A percentile compares a stretch with the other conserved stretches of the same genome.
These are phyloP conservation scores for Triplophysa siluroides DNA, from an alignment of 2,113 vertebrate genomes.

Conservation along the genomic window DNA sequence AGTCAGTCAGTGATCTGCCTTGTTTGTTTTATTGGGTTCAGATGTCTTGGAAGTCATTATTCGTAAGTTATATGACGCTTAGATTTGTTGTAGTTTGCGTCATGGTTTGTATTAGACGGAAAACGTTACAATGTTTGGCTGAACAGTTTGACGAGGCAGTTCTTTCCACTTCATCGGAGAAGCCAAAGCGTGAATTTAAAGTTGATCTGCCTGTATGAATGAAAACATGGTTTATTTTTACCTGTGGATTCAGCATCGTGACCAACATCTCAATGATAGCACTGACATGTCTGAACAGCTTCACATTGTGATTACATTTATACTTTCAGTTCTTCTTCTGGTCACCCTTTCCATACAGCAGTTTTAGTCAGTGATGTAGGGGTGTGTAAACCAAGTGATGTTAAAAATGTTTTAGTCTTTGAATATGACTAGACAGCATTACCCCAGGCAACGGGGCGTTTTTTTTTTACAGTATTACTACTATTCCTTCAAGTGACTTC, in stretches of 20 bases:
- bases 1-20: constrained; percentile 1
- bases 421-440: neutral
- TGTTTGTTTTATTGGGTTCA: constrained; percentile 46
- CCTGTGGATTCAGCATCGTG: constrained; percentile 1
- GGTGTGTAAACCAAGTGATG: neutral
- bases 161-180: constrained; percentile 35
- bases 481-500: neutral
- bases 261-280: constrained; percentile 52
- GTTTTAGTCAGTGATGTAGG: neutral
- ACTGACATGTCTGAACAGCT: constrained; percentile 37
- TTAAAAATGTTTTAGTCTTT: neutral
- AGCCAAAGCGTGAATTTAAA: neutral
- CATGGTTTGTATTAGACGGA: constrained; percentile 32
- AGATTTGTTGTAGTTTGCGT: constrained; percentile 19
- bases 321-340: constrained; percentile 35
- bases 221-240: neutral
- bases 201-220: neutral
- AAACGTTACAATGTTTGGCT: constrained; percentile 34
- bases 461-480: neutral
- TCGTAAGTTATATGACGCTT: constrained; percentile 16
- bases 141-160: neutral
- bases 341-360: neutral
- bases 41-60: constrained; percentile 4
- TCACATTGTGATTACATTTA: constrained; percentile 39
- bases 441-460: neutral